Conservation (phyloP, 2,888 invertebrate genomes). For the Dryobotodes eremita region DNA sequence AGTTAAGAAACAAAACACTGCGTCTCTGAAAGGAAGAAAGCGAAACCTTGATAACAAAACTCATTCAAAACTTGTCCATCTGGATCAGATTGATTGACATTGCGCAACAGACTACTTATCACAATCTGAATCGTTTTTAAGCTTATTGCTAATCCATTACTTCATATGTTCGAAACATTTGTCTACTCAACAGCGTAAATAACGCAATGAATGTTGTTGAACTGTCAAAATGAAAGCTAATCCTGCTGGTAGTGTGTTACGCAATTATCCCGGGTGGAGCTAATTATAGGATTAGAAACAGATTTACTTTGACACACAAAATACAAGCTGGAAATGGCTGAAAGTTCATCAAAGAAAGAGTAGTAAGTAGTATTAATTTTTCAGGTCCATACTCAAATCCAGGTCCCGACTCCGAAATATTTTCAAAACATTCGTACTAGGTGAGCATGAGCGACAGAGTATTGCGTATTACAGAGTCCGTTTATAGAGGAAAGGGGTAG, state of each 20-base stretch:
- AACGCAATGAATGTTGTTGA: no score
- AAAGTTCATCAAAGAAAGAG: neutral
- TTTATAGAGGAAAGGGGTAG: neutral
- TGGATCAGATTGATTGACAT: neutral
- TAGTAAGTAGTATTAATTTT: neutral
- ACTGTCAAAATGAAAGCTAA: no score
- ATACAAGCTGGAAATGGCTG: neutral
- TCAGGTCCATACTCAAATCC: conserved; percentile 11
- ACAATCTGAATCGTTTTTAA: no score
- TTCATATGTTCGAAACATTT: no score
- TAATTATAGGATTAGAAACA: neutral
- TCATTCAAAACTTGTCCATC: neutral
- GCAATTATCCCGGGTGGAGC: no score
- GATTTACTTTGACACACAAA: neutral
- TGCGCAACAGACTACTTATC: no score
- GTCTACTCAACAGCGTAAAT: no score
- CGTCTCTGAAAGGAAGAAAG: neutral
- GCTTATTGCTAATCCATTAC: no score
- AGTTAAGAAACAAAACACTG: neutral
- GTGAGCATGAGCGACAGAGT: conserved; percentile 36
- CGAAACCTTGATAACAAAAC: neutral
- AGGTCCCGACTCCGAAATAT: conserved; percentile 34
- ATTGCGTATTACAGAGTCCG: neutral
- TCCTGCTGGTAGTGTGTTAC: no score
- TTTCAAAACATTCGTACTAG: conserved; percentile 57